A percentile compares a stretch with the other conserved stretches of the same genome.
phyloP scores from a whole-genome alignment of 2,797 vertebrate genomes.

The Alauda arvensis region DNA sequence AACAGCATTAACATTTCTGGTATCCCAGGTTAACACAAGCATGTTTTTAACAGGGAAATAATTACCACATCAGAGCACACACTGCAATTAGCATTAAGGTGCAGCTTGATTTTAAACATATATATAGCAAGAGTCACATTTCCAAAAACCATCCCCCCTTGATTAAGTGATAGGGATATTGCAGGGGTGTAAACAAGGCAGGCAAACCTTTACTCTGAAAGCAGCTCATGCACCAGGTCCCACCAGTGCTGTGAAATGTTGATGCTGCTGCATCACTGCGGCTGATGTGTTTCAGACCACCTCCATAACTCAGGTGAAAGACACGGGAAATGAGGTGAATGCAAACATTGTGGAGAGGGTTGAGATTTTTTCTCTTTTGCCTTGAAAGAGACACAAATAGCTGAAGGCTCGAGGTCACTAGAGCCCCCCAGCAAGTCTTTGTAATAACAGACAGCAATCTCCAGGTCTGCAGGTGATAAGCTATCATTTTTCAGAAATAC shows the following conservation, averaged over 20 bases:
- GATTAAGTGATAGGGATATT: neutral
- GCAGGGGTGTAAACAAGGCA: neutral
- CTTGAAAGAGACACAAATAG: constrained; percentile 42
- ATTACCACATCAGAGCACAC: constrained; percentile 1
- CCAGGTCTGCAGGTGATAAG: constrained; percentile 54
- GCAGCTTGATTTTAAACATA: neutral
- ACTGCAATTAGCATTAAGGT: neutral
- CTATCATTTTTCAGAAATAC: constrained; percentile 42
- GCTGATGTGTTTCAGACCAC: neutral
- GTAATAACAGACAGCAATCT: constrained; percentile 24
- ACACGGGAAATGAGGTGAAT: neutral
- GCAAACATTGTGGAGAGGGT: constrained; percentile 7
- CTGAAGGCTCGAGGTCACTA: constrained; percentile 45
- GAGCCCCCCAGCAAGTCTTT: constrained; percentile 44
- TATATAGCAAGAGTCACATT: neutral
- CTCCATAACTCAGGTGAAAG: neutral
- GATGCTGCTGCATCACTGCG: neutral
- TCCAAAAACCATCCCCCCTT: neutral
- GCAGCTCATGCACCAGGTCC: neutral
- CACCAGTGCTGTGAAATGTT: neutral
- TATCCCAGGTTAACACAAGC: neutral
- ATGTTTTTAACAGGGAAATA: neutral
- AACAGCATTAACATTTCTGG: constrained; percentile 5
- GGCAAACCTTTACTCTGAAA: neutral
- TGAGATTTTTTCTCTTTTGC: constrained; percentile 28